Percentiles rank a stretch among this genome's conserved stretches.
Conservation (phyloP, 92 coral and sea anemone species). For the Actinostola sp. region DNA sequence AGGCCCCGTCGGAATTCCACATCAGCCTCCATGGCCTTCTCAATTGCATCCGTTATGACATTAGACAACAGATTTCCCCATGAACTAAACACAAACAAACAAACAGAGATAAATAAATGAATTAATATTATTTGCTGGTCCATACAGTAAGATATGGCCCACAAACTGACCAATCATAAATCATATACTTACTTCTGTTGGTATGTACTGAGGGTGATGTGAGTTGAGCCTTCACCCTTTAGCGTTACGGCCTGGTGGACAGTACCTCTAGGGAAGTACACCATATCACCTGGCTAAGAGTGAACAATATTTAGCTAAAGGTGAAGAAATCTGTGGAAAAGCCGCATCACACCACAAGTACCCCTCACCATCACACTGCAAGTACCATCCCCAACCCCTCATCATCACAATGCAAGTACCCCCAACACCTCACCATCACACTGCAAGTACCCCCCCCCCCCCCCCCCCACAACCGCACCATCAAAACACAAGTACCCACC, state of each 20-base stretch:
- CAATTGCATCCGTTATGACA: conserved; percentile 72
- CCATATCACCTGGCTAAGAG: conserved; percentile 86
- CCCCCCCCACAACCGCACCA: no score
- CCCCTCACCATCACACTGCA: no score
- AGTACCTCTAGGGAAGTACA: conserved; percentile 96
- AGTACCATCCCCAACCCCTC: no score
- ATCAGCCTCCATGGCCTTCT: conserved; percentile 84
- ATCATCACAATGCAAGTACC: no score
- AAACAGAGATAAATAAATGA: neutral
- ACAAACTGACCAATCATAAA: no score
- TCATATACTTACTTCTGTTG: conserved; percentile 83
- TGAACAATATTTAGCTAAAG: neutral
- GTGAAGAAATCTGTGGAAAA: neutral
- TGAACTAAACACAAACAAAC: conserved; percentile 37
- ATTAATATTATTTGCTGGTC: neutral
- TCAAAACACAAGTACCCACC: no score
- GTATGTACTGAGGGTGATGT: conserved; percentile 73
- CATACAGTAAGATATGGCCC: neutral
- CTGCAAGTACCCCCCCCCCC: no score
- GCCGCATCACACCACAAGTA: no score
- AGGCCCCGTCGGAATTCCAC: conserved; percentile 87
- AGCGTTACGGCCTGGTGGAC: conserved; percentile 71
- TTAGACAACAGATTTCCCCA: conserved; percentile 80
- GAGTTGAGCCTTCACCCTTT: conserved; percentile 59
- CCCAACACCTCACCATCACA: no score